A percentile compares a stretch with the other conserved stretches of the same genome.
Evolutionary conservation across 2,888 invertebrate genomes (phyloP).

Genomic region (Drosophila mulleri): DNA sequence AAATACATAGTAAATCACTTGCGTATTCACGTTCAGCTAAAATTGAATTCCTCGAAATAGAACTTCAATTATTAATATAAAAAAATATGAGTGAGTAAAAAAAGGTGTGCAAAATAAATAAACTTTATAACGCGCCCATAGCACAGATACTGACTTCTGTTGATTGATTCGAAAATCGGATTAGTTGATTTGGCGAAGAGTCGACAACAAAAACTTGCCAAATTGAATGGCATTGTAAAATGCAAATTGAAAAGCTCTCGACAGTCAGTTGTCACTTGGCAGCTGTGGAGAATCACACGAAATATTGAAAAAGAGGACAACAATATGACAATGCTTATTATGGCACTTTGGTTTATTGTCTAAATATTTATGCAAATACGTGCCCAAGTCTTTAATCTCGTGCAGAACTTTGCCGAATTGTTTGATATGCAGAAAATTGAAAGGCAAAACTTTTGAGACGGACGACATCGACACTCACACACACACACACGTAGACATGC

Average conservation of each 20-base stretch:
- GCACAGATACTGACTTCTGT: background rate
- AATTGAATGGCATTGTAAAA: constrained; percentile 56
- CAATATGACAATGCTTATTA: constrained; percentile 44
- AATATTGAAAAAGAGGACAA: constrained; percentile 21
- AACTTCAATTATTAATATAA: background rate
- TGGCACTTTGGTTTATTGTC: constrained; percentile 51
- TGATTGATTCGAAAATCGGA: constrained; percentile 14
- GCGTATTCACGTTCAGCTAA: background rate
- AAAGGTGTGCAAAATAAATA: background rate
- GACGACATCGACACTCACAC: constrained; percentile 12
- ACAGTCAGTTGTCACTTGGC: constrained; percentile 36
- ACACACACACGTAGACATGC: background rate
- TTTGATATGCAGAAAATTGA: constrained; percentile 75
- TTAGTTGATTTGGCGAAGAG: constrained; percentile 5
- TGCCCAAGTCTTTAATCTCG: constrained; percentile 74
- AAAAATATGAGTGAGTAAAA: background rate
- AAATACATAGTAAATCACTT: background rate
- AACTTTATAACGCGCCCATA: background rate
- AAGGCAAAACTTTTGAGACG: constrained; percentile 68
- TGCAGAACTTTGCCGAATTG: constrained; percentile 58
- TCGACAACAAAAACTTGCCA: constrained; percentile 33
- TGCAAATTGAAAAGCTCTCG: constrained; percentile 58
- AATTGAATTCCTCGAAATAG: background rate
- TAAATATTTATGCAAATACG: constrained; percentile 78
- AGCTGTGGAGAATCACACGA: constrained; percentile 64